Base-by-base conservation (phyloP, 2,888 invertebrate species). In the Sminthurides aquaticus region DNA sequence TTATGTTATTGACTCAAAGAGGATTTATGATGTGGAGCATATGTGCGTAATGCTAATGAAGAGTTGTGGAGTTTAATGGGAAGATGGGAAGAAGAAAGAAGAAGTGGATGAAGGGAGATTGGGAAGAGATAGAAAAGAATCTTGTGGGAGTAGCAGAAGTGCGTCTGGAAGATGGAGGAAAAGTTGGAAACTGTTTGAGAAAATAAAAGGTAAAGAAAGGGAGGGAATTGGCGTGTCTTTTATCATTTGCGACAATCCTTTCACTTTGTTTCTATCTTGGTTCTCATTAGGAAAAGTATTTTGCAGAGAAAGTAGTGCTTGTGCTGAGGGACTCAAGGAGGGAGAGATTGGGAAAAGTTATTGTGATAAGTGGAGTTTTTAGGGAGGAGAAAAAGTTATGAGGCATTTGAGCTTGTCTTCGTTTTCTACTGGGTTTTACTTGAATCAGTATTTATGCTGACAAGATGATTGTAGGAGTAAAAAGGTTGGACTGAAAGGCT, bases 11-110 rank as follows among this genome's bases (percentile, higher is more conserved):
- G 43, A 34, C 43, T 34, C 15, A 20, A 20, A 20, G 22, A 22
- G 52, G 52, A 52, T 52, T 52, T 52, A 52, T 52, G 15, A 52
- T 20, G 52, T 52, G 52, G 52, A 52, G 52, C 52, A 52, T 52
- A 52, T 52, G 52, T 52, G 8, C 52, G 20, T 52, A 52, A 52
- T 52, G 52, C 52, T 52, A 52, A 52, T 52, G 52, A 52, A 52
- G 52, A 52, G 20, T 52, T 52, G 52, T 52, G 52, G 5, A 52
- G 20, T 15, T 57, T 28, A 18, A 27, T 57, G 26, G 55, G 26
- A 57, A n/a, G 57, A 57, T 20, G 25, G 55, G 24, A 25, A 20
- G 55, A n/a, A n/a, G 2, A 49, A 15, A 25, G 3, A 11, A 25
- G 55, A 25, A 55, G 24, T 55, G 55, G 24, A 34, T 11, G 43